Evolutionary conservation across 2,113 vertebrate genomes (phyloP).

Genomic region (Alaudala cheleensis): DNA sequence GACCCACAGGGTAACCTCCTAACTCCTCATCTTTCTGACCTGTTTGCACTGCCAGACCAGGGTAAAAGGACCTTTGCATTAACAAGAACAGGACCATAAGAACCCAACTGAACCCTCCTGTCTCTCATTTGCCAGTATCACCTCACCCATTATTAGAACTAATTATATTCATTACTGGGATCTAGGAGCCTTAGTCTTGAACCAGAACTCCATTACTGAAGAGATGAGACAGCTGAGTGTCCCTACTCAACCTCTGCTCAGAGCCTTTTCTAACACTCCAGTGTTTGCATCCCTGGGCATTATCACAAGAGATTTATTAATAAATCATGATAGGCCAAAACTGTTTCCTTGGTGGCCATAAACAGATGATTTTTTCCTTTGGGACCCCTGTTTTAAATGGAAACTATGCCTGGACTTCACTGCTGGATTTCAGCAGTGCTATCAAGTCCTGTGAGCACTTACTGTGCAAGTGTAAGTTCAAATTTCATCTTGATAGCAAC

Average conservation of each 20-base stretch:
- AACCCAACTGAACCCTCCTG: background rate
- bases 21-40: background rate
- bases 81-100: background rate
- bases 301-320: background rate
- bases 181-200: background rate
- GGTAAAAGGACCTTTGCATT: background rate
- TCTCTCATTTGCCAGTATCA: background rate
- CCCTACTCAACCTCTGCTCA: background rate
- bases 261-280: background rate
- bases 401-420: background rate
- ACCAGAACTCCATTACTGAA: background rate
- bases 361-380: background rate
- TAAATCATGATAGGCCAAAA: background rate
- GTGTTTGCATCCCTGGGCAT: background rate
- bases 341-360: background rate
- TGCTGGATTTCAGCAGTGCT: background rate
- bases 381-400: background rate
- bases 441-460: background rate
- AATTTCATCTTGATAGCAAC: background rate
- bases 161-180: constrained; percentile 30
- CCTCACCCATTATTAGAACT: constrained; percentile 31
- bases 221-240: background rate
- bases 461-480: background rate
- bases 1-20: background rate
- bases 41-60: background rate